phyloP scores from a whole-genome alignment of 2,888 invertebrate genomes.

The Synanthedon myopaeformis region DNA sequence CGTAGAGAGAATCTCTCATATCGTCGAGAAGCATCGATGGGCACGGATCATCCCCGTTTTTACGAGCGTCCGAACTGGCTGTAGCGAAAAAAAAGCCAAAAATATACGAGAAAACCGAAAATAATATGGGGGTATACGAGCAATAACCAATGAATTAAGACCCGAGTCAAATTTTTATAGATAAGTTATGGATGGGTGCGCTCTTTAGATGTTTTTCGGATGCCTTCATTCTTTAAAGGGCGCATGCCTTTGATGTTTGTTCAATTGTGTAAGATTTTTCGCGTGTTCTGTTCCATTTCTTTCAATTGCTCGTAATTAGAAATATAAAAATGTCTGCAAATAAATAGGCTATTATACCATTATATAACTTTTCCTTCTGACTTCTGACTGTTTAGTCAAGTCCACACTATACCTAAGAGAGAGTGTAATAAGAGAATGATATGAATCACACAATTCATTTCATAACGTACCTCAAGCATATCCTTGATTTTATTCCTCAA shows the following conservation, averaged over 20 bases:
- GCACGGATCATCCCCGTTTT: constrained; percentile 53
- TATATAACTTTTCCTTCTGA: too few relatives aligned
- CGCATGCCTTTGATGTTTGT: background rate
- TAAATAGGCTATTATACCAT: too few relatives aligned
- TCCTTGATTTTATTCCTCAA: too few relatives aligned
- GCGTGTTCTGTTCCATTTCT: too few relatives aligned
- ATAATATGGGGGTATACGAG: constrained; percentile 53
- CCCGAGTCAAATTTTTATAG: constrained; percentile 9
- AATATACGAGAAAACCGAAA: constrained; percentile 48
- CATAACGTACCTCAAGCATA: too few relatives aligned
- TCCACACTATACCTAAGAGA: too few relatives aligned
- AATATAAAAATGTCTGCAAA: too few relatives aligned
- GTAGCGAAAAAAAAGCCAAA: constrained; percentile 37
- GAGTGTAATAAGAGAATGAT: too few relatives aligned
- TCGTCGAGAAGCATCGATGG: constrained; percentile 50
- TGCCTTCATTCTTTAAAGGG: background rate
- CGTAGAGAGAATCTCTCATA: constrained; percentile 48
- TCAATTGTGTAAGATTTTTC: too few relatives aligned
- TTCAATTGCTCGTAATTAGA: too few relatives aligned
- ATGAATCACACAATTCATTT: too few relatives aligned
- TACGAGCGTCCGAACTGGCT: constrained; percentile 43
- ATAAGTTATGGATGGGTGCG: constrained; percentile 7
- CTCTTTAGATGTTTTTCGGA: constrained; percentile 3
- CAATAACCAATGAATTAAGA: constrained; percentile 51
- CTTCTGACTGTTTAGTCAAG: too few relatives aligned